Conservation (phyloP, 2,888 invertebrate species). For the Sminthurides aquaticus region DNA sequence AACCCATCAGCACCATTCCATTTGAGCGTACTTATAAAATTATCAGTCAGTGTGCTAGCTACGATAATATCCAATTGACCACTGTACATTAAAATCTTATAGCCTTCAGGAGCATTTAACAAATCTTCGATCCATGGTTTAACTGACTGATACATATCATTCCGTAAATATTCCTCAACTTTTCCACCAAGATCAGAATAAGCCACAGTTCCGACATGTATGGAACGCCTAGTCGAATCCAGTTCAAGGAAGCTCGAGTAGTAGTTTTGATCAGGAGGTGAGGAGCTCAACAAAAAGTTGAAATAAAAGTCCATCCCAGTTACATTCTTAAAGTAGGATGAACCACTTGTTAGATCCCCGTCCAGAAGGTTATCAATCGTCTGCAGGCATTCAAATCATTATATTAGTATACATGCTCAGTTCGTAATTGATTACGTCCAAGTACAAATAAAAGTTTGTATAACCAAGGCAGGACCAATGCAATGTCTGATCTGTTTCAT, state of each 20-base stretch:
- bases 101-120: constrained; percentile 52
- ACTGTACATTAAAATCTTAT: constrained; percentile 71
- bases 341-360: constrained; percentile 54
- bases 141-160: constrained; percentile 74
- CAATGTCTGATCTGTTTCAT: too few relatives aligned
- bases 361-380: constrained; percentile 63
- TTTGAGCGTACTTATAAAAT: constrained; percentile 64
- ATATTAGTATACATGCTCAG: neutral
- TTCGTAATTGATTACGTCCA: too few relatives aligned
- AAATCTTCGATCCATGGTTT: constrained; percentile 62
- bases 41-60: constrained; percentile 75
- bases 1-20: constrained; percentile 63
- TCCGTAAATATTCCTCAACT: constrained; percentile 65
- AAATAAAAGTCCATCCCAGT: constrained; percentile 71
- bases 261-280: constrained; percentile 49
- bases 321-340: constrained; percentile 62
- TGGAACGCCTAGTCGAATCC: constrained; percentile 58
- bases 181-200: constrained; percentile 54
- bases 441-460: too few relatives aligned
- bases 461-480: too few relatives aligned
- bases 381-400: constrained; percentile 35
- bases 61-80: constrained; percentile 88
- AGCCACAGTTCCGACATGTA: constrained; percentile 75
- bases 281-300: constrained; percentile 61
- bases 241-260: constrained; percentile 60